Conservation (phyloP, 2,888 invertebrate genomes). For the Mayetiola destructor region DNA sequence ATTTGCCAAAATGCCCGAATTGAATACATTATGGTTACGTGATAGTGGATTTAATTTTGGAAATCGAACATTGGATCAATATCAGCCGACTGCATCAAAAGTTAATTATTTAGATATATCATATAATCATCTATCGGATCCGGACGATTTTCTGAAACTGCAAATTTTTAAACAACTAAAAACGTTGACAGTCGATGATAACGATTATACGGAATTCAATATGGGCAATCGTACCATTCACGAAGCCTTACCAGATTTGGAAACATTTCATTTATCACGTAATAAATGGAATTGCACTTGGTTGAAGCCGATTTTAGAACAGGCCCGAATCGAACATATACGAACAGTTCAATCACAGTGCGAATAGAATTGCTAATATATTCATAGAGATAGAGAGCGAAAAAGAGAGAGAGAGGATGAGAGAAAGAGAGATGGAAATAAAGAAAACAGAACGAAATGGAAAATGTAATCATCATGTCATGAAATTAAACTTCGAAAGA, state of each 20-base stretch:
- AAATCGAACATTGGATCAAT: not conserved
- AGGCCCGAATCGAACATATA: not conserved
- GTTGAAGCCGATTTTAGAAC: not conserved
- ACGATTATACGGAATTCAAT: not conserved
- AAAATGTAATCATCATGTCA: no score
- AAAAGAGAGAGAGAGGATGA: no score
- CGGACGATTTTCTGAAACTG: not conserved
- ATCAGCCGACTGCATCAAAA: constrained; percentile 3
- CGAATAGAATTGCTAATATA: not conserved
- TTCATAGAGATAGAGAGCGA: no score
- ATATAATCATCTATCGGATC: not conserved
- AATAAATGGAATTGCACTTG: constrained; percentile 12
- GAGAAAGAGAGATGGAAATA: no score
- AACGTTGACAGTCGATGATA: not conserved
- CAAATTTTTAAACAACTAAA: not conserved
- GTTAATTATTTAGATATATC: constrained; percentile 2
- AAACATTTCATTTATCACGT: not conserved
- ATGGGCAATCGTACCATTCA: not conserved
- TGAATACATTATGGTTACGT: not conserved
- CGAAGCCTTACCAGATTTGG: not conserved
- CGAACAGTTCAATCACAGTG: not conserved
- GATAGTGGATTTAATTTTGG: constrained; percentile 3
- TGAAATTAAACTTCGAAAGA: no score
- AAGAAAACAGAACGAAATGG: no score
- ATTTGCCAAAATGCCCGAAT: constrained; percentile 7